Conservation (phyloP, 1,140 invertebrate genomes). For the Hydropsyche tenuis region DNA sequence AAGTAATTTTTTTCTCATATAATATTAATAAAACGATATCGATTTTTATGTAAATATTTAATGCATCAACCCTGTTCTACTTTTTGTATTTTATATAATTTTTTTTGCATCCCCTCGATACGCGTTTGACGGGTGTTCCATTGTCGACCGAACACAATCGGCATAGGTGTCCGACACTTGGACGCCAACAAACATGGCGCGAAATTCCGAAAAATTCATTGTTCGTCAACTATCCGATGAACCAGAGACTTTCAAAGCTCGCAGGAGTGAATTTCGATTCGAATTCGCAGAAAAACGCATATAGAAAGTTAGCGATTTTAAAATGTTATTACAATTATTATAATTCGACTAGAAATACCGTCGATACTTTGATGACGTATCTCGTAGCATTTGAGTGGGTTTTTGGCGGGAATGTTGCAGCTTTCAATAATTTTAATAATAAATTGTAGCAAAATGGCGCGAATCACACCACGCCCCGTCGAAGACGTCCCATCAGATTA, state of each 20-base stretch:
- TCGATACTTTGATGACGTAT: not conserved
- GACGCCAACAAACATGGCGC: not conserved
- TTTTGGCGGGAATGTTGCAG: conserved; percentile 12
- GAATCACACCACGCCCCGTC: conserved; percentile 46
- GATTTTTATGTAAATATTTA: too few species aligned
- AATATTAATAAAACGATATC: too few species aligned
- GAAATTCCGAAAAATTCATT: not conserved
- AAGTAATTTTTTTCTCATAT: too few species aligned
- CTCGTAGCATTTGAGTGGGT: not conserved
- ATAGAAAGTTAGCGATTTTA: too few species aligned
- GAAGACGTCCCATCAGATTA: conserved; percentile 47
- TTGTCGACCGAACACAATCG: conserved; percentile 26
- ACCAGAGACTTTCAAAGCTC: not conserved
- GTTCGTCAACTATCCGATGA: too few species aligned
- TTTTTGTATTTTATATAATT: not conserved
- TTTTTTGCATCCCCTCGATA: conserved; percentile 9
- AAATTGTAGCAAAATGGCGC: conserved; percentile 38
- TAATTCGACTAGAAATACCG: too few species aligned
- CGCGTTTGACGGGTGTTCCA: conserved; percentile 15
- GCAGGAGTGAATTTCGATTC: too few species aligned
- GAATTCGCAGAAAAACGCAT: too few species aligned
- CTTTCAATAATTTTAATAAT: conserved; percentile 50
- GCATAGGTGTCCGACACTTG: conserved; percentile 4
- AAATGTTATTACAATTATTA: too few species aligned
- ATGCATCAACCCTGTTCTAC: not conserved